Evolutionary conservation across 2,113 vertebrate genomes (phyloP).

Genomic region (Cynocephalus volans): DNA sequence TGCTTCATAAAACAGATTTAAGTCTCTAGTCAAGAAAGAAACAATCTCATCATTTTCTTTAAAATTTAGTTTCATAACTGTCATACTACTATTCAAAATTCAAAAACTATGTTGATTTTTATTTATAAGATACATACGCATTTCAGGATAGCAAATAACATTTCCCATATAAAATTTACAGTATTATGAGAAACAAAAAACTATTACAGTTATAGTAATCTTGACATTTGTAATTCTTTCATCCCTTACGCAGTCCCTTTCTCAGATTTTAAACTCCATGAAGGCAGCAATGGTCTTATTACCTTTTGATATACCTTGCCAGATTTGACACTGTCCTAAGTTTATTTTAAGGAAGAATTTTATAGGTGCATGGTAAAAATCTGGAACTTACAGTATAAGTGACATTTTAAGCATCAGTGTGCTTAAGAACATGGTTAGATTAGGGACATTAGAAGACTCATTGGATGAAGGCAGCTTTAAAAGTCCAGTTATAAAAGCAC

Average conservation of each 20-base stretch:
- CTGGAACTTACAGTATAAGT: neutral
- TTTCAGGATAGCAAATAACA: constrained; percentile 9
- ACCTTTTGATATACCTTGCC: neutral
- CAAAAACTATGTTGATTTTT: neutral
- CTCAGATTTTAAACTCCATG: neutral
- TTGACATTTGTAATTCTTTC: neutral
- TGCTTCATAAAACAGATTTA: neutral
- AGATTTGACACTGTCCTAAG: constrained; percentile 46
- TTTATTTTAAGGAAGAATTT: constrained; percentile 36
- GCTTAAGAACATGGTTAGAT: neutral
- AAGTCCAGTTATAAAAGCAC: constrained; percentile 20
- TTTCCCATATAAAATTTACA: constrained; percentile 38
- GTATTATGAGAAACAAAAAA: neutral
- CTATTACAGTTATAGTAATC: neutral
- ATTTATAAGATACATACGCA: neutral
- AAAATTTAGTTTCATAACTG: neutral
- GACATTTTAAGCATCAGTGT: neutral
- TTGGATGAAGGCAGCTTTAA: neutral
- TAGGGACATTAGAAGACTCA: neutral
- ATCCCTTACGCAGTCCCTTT: neutral
- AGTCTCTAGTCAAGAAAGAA: constrained; percentile 34
- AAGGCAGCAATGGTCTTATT: neutral
- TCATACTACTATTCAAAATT: neutral
- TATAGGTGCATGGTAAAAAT: constrained; percentile 27
- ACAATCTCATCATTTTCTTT: constrained; percentile 31